These are phyloP conservation scores for Listronotus oregonensis DNA, from an alignment of 1,140 invertebrate species.

Conservation along the genomic window DNA sequence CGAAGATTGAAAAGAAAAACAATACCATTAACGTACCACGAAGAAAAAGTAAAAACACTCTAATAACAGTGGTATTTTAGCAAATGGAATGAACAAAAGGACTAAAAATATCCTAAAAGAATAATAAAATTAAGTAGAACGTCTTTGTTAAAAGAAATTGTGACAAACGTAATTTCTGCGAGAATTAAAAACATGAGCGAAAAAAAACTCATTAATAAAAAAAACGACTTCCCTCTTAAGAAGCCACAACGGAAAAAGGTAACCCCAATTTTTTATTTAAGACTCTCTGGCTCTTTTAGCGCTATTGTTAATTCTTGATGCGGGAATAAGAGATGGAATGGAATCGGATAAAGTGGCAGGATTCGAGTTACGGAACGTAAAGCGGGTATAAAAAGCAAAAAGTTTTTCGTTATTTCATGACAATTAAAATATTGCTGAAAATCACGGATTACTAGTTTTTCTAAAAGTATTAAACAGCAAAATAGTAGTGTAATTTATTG, in stretches of 20 bases:
- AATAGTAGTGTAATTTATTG: no score
- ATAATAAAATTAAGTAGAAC: no score
- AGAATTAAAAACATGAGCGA: slow-evolving; percentile 16
- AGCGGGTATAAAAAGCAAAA: neutral
- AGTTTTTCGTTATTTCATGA: neutral
- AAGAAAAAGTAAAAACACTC: no score
- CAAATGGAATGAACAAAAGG: no score
- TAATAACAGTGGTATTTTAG: no score
- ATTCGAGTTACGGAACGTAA: slow-evolving; percentile 1
- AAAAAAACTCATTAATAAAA: slow-evolving; percentile 1
- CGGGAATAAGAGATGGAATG: slow-evolving; percentile 1
- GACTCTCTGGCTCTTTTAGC: slow-evolving; percentile 3
- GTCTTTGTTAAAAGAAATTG: neutral
- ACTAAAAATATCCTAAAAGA: no score
- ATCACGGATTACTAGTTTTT: no score
- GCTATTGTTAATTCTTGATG: slow-evolving; percentile 1
- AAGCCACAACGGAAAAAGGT: slow-evolving; percentile 16
- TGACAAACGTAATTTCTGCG: slow-evolving; percentile 14
- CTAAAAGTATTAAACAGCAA: no score
- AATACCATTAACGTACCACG: no score
- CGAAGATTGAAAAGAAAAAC: no score
- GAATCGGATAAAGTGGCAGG: slow-evolving; percentile 1
- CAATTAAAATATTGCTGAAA: no score
- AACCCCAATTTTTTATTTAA: slow-evolving; percentile 28
- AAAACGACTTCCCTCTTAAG: slow-evolving; percentile 14